Evolutionary conservation across 2,113 vertebrate genomes (phyloP), one percentile per base, ranked within the genome.

Genomic region (Emydura subglobosa): DNA sequence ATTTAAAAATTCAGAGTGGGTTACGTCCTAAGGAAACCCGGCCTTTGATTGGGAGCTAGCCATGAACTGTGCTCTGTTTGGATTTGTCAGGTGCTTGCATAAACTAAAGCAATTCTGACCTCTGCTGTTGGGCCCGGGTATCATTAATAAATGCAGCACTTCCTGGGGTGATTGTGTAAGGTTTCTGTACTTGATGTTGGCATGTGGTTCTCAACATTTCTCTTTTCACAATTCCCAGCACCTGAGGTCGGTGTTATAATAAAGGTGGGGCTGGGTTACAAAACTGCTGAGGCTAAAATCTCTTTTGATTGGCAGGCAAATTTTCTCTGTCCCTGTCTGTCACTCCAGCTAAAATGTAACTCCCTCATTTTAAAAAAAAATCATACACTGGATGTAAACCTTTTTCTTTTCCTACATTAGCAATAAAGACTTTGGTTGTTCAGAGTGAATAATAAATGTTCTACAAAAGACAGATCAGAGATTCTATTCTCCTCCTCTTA

Each of bases 91-190:
- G 1, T 4, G 11, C 65, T 95, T 96, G 94, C 84, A 87, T 87
- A 95, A 96, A 91, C 0, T 51, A 93, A 93, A 86, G 72, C 86
- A 96, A 95, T 88, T 50, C 50, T 97, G 92, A 96, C 95, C 93
- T 88, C 95, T 97, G 93, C 93, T 92, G 93, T 94, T 87, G 86
- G 92, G 85, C 89, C 83, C 22, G 34, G 72, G 84, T 93, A 94
- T 90, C 88, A 53, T 39, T 91, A n/a, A 89, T n/a, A 85, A 34
- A 22, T 0, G n/a, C 74, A 83, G 44, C 13, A 0, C 65, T 93
- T 78, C 42, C 80, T 49, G 92, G 13, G 27, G 24, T 39, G 79
- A 31, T 96, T 97, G 87, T 94, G 24, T 96, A 95, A 93, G 16
- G 47, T 2, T 0, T 25, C 10, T 1, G 6, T 87, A 9, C 50